Evolutionary conservation across 53 echinoderm and acorn worm species (phyloP).

Genomic region (Paelopatides confundens): DNA sequence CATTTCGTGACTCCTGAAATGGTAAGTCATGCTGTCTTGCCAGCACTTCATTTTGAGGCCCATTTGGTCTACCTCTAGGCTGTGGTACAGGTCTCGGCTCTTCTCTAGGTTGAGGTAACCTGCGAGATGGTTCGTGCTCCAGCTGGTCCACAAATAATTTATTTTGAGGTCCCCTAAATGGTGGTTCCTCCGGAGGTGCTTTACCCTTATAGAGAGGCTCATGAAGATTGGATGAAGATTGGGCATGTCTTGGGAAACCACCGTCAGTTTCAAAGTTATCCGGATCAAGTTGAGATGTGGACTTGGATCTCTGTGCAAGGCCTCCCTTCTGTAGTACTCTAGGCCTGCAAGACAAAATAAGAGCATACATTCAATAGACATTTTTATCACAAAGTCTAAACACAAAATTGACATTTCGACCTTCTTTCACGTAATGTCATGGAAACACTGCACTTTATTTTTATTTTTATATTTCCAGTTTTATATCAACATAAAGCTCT

Average conservation of each 20-base stretch:
- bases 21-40: not conserved
- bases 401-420: too few species aligned
- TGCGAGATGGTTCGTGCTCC: slow-evolving; percentile 68
- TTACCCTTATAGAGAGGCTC: slow-evolving; percentile 65
- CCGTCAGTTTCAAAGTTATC: slow-evolving; percentile 55
- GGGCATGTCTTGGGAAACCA: slow-evolving; percentile 32
- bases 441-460: too few species aligned
- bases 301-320: slow-evolving; percentile 82
- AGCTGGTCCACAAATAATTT: slow-evolving; percentile 59
- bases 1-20: not conserved
- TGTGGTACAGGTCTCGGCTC: slow-evolving; percentile 65
- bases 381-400: too few species aligned
- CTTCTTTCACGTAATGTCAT: too few species aligned
- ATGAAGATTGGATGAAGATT: slow-evolving; percentile 56
- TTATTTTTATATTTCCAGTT: too few species aligned
- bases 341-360: slow-evolving; percentile 41
- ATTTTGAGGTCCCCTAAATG: slow-evolving; percentile 33
- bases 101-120: slow-evolving; percentile 49
- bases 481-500: too few species aligned
- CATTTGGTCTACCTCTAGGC: slow-evolving; percentile 57
- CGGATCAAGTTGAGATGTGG: slow-evolving; percentile 89
- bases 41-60: slow-evolving; percentile 1
- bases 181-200: slow-evolving; percentile 43
- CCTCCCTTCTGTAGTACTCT: slow-evolving; percentile 51
- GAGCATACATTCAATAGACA: not conserved